Conservation (phyloP, 2,888 invertebrate genomes). For the Drosophila differens region DNA sequence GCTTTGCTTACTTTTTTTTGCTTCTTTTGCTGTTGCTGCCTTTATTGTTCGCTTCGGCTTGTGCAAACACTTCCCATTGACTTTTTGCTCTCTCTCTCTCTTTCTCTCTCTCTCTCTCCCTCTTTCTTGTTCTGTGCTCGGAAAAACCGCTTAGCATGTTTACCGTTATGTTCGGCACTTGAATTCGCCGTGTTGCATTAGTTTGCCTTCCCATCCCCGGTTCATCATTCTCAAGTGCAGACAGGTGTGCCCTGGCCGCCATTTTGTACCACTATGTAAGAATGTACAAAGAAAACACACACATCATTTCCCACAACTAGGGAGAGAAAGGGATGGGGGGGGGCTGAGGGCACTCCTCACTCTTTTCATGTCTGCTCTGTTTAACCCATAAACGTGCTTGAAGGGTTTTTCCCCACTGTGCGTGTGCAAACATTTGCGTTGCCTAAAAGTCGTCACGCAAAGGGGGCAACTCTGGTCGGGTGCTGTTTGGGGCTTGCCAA, state of each 20-base stretch:
- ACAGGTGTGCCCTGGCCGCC: constrained; percentile 58
- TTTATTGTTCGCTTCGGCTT: constrained; percentile 53
- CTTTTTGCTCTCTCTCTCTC: constrained; percentile 52
- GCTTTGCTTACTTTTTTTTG: constrained; percentile 30
- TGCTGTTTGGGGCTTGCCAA: constrained; percentile 26
- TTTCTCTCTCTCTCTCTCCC: constrained; percentile 7
- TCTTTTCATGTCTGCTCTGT: constrained; percentile 65
- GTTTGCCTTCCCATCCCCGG: constrained; percentile 53
- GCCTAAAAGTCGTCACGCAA: constrained; percentile 42
- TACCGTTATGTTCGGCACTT: constrained; percentile 77
- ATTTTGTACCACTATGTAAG: constrained; percentile 40
- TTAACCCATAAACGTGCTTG: constrained; percentile 72
- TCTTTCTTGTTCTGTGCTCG: not conserved
- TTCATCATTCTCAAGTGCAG: constrained; percentile 67
- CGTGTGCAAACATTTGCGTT: constrained; percentile 32
- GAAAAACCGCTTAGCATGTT: constrained; percentile 76
- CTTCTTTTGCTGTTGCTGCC: constrained; percentile 25
- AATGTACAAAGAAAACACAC: constrained; percentile 28
- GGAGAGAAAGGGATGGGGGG: fast-evolving
- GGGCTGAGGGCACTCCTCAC: constrained; percentile 3
- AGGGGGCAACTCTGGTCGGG: constrained; percentile 36
- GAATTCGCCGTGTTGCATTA: constrained; percentile 80
- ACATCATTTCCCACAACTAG: not conserved
- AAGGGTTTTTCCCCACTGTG: constrained; percentile 23
- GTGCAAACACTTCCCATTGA: constrained; percentile 72